These are phyloP conservation scores for Sebastes steindachneri DNA, from an alignment of 2,797 vertebrate genomes.

Conservation along the genomic window DNA sequence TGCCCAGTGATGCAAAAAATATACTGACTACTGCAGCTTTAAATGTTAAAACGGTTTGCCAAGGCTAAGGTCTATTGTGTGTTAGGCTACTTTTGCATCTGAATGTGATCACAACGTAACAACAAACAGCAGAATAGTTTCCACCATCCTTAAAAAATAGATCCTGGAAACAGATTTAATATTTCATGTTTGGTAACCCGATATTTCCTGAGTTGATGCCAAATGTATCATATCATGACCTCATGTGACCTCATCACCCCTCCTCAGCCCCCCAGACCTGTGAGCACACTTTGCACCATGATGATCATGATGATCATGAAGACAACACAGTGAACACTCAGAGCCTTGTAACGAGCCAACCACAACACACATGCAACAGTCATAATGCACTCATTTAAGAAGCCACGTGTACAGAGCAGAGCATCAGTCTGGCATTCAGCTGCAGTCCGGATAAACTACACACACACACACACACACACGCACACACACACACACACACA, in stretches of 20 bases:
- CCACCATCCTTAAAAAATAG: neutral
- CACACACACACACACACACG: neutral
- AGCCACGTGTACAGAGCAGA: constrained; percentile 75
- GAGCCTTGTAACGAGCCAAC: too few species aligned
- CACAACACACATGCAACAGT: constrained; percentile 6
- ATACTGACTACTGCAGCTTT: too few species aligned
- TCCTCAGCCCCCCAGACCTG: neutral
- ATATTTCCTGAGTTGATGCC: too few species aligned
- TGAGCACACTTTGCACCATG: neutral
- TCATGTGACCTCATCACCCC: neutral
- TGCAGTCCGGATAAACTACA: constrained; percentile 27
- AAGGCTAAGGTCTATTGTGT: too few species aligned
- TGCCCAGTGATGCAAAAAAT: too few species aligned
- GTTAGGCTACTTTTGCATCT: too few species aligned
- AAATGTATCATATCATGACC: neutral
- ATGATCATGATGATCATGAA: neutral
- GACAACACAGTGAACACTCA: neutral
- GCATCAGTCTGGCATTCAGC: constrained; percentile 61
- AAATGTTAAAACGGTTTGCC: too few species aligned
- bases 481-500: neutral
- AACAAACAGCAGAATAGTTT: neutral
- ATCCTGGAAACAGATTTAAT: neutral
- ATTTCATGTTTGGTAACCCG: too few species aligned
- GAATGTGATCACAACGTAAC: neutral
- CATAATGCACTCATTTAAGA: constrained; percentile 30